phyloP scores from a whole-genome alignment of 2,797 vertebrate genomes.

The Oryzias sinensis region DNA sequence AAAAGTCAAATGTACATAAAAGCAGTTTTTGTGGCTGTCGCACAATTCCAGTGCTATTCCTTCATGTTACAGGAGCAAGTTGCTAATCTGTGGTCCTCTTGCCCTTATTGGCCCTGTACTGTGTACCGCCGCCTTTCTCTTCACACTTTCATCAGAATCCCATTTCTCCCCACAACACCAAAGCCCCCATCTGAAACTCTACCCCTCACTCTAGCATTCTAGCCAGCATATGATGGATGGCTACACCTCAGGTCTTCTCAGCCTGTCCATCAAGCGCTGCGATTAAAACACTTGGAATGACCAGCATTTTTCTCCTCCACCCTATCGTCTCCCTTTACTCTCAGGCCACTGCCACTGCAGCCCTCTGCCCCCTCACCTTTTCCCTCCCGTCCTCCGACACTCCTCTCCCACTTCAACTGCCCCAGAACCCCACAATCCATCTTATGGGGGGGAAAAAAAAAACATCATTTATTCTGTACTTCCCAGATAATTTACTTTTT shows the following conservation, averaged over 20 bases:
- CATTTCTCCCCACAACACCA: conserved; percentile 81
- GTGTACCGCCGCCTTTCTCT: conserved; percentile 82
- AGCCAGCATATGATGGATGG: conserved; percentile 92
- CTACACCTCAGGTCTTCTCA: conserved; percentile 83
- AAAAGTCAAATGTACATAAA: conserved; percentile 26
- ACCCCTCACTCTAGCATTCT: conserved; percentile 77
- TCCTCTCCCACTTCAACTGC: conserved; percentile 67
- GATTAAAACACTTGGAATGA: conserved; percentile 84
- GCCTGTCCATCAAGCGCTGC: conserved; percentile 85
- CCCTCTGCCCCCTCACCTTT: conserved; percentile 73
- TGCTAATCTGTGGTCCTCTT: conserved; percentile 78
- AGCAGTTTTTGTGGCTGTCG: conserved; percentile 1
- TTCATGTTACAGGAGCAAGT: conserved; percentile 51
- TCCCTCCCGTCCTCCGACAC: conserved; percentile 56
- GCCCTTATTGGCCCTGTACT: conserved; percentile 82
- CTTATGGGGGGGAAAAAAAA: conserved; percentile 82
- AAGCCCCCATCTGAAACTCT: conserved; percentile 82
- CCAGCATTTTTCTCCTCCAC: conserved; percentile 69
- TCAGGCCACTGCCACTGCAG: conserved; percentile 63
- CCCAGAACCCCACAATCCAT: conserved; percentile 90
- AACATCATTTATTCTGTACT: conserved; percentile 99
- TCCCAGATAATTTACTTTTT: conserved; percentile 99
- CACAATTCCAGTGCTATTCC: conserved; percentile 31
- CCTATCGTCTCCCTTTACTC: conserved; percentile 58
- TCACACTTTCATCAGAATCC: conserved; percentile 95